Base-by-base conservation (phyloP, 2,888 invertebrate species). In the Metalampra italica region DNA sequence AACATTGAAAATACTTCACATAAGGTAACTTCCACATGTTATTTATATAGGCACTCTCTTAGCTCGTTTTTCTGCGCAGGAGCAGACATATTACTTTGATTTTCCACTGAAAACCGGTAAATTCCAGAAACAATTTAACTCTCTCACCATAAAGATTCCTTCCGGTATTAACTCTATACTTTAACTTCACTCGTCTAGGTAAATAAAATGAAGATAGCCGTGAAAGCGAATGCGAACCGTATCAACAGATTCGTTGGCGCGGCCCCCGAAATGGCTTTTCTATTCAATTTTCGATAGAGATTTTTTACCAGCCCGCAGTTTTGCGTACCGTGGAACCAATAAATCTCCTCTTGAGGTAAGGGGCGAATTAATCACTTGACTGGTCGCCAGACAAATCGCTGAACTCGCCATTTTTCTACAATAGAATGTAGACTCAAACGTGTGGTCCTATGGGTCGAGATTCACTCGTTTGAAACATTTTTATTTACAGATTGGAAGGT, bases 221-320 rank as follows among this genome's bases (percentile, higher is more conserved):
- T 78, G 76, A 80, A 81, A 79, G 68, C 69, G 71, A 75, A 76
- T 69, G 66, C 64, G 71, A 71, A 70, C 64, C 71, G 71, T 75
- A 79, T 80, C 81, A 80, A 80, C 81, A 78, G 76, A 79, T 80
- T 75, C 82, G 75, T 71, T 76, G 73, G 66, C 64, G 67, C 64
- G 67, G 68, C 78, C 75, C 72, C 75, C 71, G 78, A 82, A 87
- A 89, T 89, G 82, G 85, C 78, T 88, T 89, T 88, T 84, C 88
- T 87, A 89, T 89, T 89, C 87, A 89, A 89, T 89, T 88, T 89
- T 89, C 87, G 80, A 88, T 88, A 84, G 84, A 89, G 84, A 87
- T 89, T 88, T 89, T 89, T 87, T 88, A 84, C 85, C 80, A 76
- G 76, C 81, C 84, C 82, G 78, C 88, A 88, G 88, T 88, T 89